phyloP scores from a whole-genome alignment of 2,888 invertebrate species.

The Epirrita christyi region DNA sequence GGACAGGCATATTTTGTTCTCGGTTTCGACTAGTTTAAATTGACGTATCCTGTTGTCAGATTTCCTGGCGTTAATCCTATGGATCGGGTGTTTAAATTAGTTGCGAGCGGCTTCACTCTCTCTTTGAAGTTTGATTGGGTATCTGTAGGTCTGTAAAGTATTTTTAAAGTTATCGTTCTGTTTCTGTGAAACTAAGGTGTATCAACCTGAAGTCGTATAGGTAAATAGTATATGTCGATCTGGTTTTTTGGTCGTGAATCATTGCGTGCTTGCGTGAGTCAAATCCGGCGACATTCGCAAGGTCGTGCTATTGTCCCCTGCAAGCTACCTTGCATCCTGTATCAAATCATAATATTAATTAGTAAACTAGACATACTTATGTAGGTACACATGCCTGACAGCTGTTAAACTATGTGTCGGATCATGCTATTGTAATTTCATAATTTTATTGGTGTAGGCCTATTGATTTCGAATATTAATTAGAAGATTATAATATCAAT shows the following conservation, averaged over 20 bases:
- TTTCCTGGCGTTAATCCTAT: conserved; percentile 75
- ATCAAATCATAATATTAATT: conserved; percentile 4
- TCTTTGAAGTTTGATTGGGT: conserved; percentile 67
- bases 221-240: conserved; percentile 13
- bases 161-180: conserved; percentile 47
- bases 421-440: not conserved
- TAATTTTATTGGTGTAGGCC: not conserved
- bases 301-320: conserved; percentile 63
- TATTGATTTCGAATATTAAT: conserved; percentile 8
- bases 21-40: conserved; percentile 75
- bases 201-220: conserved; percentile 14
- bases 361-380: not conserved
- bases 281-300: conserved; percentile 68
- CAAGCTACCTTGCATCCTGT: conserved; percentile 24
- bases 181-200: conserved; percentile 34
- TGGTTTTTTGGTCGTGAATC: conserved; percentile 52
- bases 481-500: not conserved
- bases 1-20: conserved; percentile 60
- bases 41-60: conserved; percentile 81
- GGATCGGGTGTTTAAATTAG: conserved; percentile 67
- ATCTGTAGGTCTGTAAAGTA: conserved; percentile 44
- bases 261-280: conserved; percentile 52
- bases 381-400: not conserved
- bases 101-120: conserved; percentile 55
- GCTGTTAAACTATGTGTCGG: not conserved